These are phyloP conservation scores for Hyaena hyaena DNA, from an alignment of 2,113 vertebrate genomes.

Conservation along the genomic window DNA sequence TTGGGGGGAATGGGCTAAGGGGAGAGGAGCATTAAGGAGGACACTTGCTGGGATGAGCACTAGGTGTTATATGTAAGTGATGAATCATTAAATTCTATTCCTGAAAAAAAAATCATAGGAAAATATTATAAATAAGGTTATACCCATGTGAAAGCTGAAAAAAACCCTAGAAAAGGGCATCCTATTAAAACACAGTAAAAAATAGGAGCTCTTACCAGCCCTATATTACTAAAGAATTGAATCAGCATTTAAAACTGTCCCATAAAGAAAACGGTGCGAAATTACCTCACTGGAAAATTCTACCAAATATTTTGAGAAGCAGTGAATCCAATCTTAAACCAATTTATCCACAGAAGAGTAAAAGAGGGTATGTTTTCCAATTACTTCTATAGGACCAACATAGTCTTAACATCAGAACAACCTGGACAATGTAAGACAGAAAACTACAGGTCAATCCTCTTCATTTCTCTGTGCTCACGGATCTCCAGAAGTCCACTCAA, in stretches of 20 bases:
- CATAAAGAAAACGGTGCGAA: not conserved
- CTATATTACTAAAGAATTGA: not conserved
- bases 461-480: not conserved
- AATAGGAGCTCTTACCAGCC: not conserved
- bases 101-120: not conserved
- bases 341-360: not conserved
- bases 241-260: not conserved
- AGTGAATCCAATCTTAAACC: not conserved
- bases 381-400: not conserved
- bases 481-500: not conserved
- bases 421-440: not conserved
- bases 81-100: too few relatives aligned
- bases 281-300: not conserved
- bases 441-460: not conserved
- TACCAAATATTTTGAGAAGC: constrained; percentile 27
- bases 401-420: not conserved
- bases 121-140: not conserved
- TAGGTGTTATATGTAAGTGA: too few relatives aligned
- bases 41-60: too few relatives aligned
- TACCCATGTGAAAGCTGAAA: not conserved
- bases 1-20: too few relatives aligned
- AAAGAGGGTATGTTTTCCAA: not conserved
- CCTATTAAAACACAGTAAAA: constrained; percentile 43
- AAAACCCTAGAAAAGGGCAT: not conserved
- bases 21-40: too few relatives aligned